Base-by-base conservation (phyloP, 2,888 invertebrate species). In the Drosophila fungiperda region DNA sequence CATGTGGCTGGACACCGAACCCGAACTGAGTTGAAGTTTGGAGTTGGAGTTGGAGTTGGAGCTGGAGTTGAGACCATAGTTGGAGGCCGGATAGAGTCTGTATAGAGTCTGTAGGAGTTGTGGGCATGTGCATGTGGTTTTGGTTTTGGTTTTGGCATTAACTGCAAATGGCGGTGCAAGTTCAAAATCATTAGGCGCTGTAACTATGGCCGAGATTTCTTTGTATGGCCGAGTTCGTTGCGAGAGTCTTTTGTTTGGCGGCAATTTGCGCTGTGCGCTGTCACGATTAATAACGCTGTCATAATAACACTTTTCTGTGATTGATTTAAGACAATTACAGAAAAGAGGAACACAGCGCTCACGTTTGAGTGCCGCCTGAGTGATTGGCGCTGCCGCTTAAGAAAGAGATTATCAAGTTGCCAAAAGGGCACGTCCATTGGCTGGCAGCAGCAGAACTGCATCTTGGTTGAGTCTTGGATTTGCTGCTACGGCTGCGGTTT, bases 241-340 rank as follows among this genome's bases (percentile, higher is more conserved):
- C 70, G 53, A 65, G 54, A 68, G 68, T 72, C 78, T 79, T 78
- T 78, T 76, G 78, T 76, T 77, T 54, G 55, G 66, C 64, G 68
- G 87, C 86, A 83, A 81, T 82, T 82, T 82, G 76, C 48, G 64
- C 67, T 63, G 77, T 76, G 77, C 87, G 84, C 84, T 87, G 89
- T 89, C 87, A 87, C 89, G 87, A 87, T 87, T 87, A 89, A 87
- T 87, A 89, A 87, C 87, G 87, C 89, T 87, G 87, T 87, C 87
- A 87, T 87, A 87, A 87, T 89, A 87, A 87, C 87, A 87, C 87
- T 87, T 89, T 87, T 89, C 84, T 87, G 85, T 87, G 87, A 87
- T 87, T 87, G 87, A 87, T 87, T 87, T 87, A 87, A 87, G 87
- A 89, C 87, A 87, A 87, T 87, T 87, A 87, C 89, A 87, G 87